Evolutionary conservation across 1,140 invertebrate species (phyloP).

Genomic region (Ridgeia piscesae): DNA sequence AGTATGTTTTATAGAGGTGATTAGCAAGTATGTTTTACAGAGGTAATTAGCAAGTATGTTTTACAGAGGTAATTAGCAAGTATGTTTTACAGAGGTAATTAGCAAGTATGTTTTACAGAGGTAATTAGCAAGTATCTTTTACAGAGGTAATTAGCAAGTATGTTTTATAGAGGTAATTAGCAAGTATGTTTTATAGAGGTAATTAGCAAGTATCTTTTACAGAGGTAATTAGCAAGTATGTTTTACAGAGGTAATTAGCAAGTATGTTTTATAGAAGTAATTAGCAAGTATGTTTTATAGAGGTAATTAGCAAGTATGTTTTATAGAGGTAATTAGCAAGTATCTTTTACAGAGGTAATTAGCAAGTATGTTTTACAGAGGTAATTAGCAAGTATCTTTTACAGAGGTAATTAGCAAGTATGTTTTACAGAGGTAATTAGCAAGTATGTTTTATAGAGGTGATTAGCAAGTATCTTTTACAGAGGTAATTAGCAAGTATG

Average conservation of each 20-base stretch:
- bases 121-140: not conserved
- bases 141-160: too few species aligned
- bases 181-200: not conserved
- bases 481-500: not conserved
- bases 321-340: not conserved
- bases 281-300: not conserved
- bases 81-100: not conserved
- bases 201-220: too few species aligned
- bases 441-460: not conserved
- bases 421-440: not conserved
- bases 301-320: too few species aligned
- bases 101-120: not conserved
- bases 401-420: too few species aligned
- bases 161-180: not conserved
- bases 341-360: not conserved
- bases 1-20: not conserved
- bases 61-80: too few species aligned
- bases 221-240: not conserved
- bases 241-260: not conserved
- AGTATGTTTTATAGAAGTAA: too few species aligned
- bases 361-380: too few species aligned
- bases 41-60: not conserved
- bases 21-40: too few species aligned
- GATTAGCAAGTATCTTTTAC: too few species aligned
- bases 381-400: not conserved